Evolutionary conservation across 1,140 invertebrate genomes (phyloP), one percentile per base, ranked within the genome.

Genomic region (Lethrus apterus): DNA sequence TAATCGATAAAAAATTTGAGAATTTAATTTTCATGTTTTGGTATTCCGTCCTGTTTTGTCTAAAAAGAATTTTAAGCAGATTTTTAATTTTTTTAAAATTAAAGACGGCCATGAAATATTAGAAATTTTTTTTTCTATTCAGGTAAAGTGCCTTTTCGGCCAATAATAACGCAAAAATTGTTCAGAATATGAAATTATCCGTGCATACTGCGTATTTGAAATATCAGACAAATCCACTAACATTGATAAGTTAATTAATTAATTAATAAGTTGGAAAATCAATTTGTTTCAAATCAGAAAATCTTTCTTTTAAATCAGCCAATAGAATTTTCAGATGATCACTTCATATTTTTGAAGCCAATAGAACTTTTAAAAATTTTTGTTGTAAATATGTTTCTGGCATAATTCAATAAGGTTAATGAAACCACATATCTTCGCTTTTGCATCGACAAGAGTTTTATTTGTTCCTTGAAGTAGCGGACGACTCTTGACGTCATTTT

Each of bases 291-390:
- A 51, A 47, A 51, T 51, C 48, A 47, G 48, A 38, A 34, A 19
- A 47, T 50, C 34, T 46, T 46, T 20, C 34, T 46, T 46, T 46
- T 45, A 45, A 45, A 45, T 26, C 23, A 26, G 23, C 23, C 23
- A n/a, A 26, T 45, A 24, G 33, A 35, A 43, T 48, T 32, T 43
- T 43, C 42, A 50, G 43, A 42, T 46, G 44, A 51, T 51, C 23
- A 51, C 44, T 51, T 51, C 26, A 38, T 20, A 38, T 50, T 50
- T 36, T 47, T 51, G 44, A 21, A 42, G 50, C 45, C 36, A 51
- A 48, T 51, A 36, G 48, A 51, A 51, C 44, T 51, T 19, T 51
- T 51, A 21, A 48, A 51, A 48, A 26, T 51, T 42, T 43, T 51
- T 48, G 31, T 51, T 42, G 38, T 48, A 42, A 51, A 51, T 48